Conservation (phyloP, 2,888 invertebrate species). For the Megaustenia siamemsis region DNA sequence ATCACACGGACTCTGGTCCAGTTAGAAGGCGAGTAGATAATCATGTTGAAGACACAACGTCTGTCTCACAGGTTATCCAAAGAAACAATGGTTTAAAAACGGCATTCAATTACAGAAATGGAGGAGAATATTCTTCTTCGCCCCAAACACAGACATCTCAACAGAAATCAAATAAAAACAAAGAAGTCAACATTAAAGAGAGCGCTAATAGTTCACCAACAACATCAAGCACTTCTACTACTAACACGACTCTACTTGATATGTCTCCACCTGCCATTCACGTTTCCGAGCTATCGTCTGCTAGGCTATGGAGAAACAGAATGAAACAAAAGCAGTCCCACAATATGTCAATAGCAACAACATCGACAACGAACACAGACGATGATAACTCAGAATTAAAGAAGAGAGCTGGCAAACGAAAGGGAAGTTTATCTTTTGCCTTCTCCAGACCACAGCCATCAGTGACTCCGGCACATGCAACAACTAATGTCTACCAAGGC, state of each 20-base stretch:
- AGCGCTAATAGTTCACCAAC: background rate
- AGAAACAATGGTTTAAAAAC: background rate
- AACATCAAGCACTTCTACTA: background rate
- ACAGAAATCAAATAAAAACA: background rate
- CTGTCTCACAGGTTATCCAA: background rate
- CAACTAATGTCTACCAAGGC: background rate
- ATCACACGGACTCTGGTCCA: constrained; percentile 1
- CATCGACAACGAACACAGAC: background rate
- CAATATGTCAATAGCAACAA: background rate
- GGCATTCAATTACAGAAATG: background rate
- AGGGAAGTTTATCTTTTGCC: background rate
- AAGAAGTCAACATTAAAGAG: background rate
- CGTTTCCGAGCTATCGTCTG: background rate
- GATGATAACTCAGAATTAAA: background rate
- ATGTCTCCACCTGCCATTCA: background rate
- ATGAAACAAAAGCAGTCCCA: constrained; percentile 12
- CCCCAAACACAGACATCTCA: background rate
- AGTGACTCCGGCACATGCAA: too few species aligned
- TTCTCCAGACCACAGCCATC: background rate
- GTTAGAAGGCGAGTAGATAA: background rate
- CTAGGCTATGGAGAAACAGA: background rate
- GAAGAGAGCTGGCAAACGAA: too few species aligned
- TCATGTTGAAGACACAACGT: background rate
- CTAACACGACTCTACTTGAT: background rate
- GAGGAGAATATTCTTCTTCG: background rate